A percentile compares a stretch with the other conserved stretches of the same genome.
These are phyloP conservation scores for Sarotherodon lohbergeri DNA, from an alignment of 2,113 vertebrate genomes.

Conservation along the genomic window DNA sequence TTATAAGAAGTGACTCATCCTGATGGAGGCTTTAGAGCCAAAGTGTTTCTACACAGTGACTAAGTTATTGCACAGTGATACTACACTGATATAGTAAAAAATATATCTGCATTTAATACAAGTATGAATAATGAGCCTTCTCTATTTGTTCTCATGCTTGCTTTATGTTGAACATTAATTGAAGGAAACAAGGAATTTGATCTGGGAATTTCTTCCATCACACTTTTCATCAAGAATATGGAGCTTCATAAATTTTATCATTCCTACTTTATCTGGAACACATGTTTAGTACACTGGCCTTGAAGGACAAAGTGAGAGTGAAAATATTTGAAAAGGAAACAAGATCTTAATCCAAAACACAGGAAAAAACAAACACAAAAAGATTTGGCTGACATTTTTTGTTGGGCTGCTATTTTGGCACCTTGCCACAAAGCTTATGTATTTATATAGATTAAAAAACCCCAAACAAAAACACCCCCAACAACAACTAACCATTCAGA, in stretches of 20 bases:
- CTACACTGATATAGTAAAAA: background rate
- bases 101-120: background rate
- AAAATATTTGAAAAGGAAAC: background rate
- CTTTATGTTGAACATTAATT: background rate
- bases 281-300: background rate
- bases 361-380: background rate
- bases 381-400: background rate
- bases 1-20: background rate
- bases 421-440: background rate
- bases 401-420: background rate
- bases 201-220: background rate
- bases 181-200: background rate
- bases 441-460: background rate
- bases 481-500: background rate
- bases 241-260: background rate
- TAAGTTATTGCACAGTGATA: background rate
- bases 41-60: background rate
- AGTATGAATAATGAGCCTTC: background rate
- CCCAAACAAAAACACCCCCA: background rate
- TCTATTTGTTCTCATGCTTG: background rate
- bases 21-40: background rate
- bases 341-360: background rate
- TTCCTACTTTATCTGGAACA: background rate
- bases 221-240: background rate
- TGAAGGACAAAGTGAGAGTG: background rate